Conservation (phyloP, 2,797 vertebrate genomes). For the Rhabdomys pumilio region DNA sequence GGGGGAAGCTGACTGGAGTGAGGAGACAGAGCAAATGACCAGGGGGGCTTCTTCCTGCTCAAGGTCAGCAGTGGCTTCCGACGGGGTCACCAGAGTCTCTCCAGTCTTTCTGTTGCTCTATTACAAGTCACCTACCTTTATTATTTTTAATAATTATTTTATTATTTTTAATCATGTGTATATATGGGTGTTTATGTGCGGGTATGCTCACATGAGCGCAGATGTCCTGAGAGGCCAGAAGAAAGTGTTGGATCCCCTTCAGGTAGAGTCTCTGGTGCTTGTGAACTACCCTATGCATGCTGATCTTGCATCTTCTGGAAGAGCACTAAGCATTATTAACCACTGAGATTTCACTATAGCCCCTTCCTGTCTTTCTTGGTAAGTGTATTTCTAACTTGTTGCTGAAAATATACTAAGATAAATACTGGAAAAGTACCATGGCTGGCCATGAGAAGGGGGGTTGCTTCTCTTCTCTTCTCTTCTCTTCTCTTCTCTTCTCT, state of each 20-base stretch:
- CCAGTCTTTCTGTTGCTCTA: not conserved
- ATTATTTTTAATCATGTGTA: not conserved
- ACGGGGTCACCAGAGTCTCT: accelerated
- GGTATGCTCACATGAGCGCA: not conserved
- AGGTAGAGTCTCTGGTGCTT: not conserved
- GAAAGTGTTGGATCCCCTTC: not conserved
- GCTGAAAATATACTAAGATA: not conserved
- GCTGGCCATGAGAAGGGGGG: not conserved
- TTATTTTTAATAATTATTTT: not conserved
- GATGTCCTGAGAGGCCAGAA: not conserved
- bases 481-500: too few species aligned
- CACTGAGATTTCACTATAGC: not conserved
- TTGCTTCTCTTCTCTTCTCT: not conserved
- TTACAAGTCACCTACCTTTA: accelerated
- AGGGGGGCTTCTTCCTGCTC: not conserved
- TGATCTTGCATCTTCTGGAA: not conserved
- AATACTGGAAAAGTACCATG: not conserved
- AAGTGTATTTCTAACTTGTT: not conserved
- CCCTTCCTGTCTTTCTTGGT: too few species aligned
- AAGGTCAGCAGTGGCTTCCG: accelerated
- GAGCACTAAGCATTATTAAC: not conserved
- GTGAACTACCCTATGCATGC: not conserved
- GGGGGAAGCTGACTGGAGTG: not conserved
- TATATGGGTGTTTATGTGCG: not conserved
- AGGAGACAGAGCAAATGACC: not conserved